These are phyloP conservation scores for Gisinianus flammeolus DNA, from an alignment of 2,888 invertebrate species.

Conservation along the genomic window DNA sequence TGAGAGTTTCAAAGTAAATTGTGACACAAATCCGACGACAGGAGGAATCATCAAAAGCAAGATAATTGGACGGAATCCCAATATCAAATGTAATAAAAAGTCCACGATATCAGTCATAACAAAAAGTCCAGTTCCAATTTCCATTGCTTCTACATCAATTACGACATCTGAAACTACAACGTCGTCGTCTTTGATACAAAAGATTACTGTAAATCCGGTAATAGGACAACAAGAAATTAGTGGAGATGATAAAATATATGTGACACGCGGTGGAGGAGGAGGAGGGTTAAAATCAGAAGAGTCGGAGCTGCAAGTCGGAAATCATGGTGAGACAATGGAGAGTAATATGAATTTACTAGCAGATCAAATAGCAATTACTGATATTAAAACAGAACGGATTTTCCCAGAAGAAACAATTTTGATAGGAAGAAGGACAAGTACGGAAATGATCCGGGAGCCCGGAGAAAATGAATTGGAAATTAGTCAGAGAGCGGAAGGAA, in stretches of 20 bases:
- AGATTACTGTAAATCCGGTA: no score
- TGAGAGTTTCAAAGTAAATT: neutral
- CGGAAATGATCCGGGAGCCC: neutral
- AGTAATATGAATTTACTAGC: neutral
- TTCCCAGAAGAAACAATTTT: neutral
- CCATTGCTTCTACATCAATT: neutral
- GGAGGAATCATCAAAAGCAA: neutral
- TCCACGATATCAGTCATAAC: neutral
- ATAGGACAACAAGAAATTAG: neutral
- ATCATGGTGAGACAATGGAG: neutral
- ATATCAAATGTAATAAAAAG: neutral
- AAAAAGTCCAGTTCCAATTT: constrained; percentile 1
- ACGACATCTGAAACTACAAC: no score
- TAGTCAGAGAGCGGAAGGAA: neutral
- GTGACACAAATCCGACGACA: neutral
- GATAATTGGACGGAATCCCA: no score
- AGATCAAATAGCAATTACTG: neutral
- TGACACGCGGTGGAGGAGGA: neutral
- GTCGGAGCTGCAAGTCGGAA: neutral
- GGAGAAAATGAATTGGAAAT: constrained; percentile 7
- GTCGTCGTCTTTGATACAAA: no score
- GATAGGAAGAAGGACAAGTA: neutral
- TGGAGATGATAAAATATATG: neutral
- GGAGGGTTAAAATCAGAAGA: neutral
- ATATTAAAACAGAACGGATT: neutral